These are phyloP conservation scores for Mus minutoides DNA, from an alignment of 2,797 vertebrate genomes.

Conservation along the genomic window DNA sequence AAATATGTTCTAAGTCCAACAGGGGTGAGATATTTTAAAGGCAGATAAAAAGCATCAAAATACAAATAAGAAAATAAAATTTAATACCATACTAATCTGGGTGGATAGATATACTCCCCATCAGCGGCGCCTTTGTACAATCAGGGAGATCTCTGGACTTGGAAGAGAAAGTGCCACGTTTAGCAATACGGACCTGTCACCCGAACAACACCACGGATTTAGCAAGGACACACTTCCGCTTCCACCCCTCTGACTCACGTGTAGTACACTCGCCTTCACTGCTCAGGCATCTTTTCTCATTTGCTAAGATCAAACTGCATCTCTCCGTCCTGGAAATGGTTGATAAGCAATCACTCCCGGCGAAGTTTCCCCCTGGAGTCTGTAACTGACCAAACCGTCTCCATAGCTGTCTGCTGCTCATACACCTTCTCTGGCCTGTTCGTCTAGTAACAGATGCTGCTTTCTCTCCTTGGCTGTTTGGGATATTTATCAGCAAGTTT, in stretches of 20 bases:
- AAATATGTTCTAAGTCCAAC: conserved; percentile 85
- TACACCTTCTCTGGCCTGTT: conserved; percentile 76
- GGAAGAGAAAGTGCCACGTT: conserved; percentile 90
- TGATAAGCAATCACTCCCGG: conserved; percentile 11
- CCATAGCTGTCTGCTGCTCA: conserved; percentile 61
- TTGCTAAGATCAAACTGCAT: conserved; percentile 76
- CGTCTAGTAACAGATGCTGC: conserved; percentile 74
- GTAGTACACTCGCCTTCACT: conserved; percentile 63
- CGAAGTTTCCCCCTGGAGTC: conserved; percentile 69
- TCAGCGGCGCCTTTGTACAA: conserved; percentile 92
- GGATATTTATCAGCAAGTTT: conserved; percentile 82
- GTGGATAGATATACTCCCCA: conserved; percentile 87
- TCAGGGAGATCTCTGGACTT: conserved; percentile 85
- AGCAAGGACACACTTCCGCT: conserved; percentile 84
- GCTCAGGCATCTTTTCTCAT: conserved; percentile 49
- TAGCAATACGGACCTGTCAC: conserved; percentile 83
- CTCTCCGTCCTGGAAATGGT: conserved; percentile 70
- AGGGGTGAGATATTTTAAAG: conserved; percentile 80
- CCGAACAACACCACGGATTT: conserved; percentile 73
- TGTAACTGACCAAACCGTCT: conserved; percentile 76
- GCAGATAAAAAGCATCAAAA: conserved; percentile 85
- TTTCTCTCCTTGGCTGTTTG: conserved; percentile 77
- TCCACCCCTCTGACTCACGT: conserved; percentile 83
- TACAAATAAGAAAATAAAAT: conserved; percentile 86
- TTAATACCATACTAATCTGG: conserved; percentile 86